A percentile compares a stretch with the other conserved stretches of the same genome.
Conservation (phyloP, 1,140 invertebrate genomes). For the Telenomus remus region DNA sequence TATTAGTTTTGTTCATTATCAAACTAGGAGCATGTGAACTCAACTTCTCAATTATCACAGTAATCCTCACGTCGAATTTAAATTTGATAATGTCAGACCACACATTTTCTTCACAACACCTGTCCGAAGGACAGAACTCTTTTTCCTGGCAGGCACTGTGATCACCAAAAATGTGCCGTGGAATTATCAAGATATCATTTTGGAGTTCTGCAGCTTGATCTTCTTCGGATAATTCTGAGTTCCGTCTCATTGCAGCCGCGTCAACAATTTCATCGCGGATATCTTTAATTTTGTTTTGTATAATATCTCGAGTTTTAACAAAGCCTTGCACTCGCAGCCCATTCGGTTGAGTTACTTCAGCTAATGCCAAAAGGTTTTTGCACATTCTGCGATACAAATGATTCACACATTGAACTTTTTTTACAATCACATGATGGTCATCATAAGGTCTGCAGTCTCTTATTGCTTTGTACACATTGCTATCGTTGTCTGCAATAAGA, state of each 20-base stretch:
- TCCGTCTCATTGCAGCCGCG: background rate
- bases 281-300: conserved; percentile 5
- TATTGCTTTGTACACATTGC: background rate
- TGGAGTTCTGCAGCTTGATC: conserved; percentile 1
- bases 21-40: background rate
- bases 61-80: background rate
- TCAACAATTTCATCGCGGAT: conserved; percentile 9
- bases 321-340: background rate
- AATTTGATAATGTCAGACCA: background rate
- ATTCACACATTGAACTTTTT: conserved; percentile 8
- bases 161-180: conserved; percentile 10
- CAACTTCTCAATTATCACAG: background rate
- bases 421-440: background rate
- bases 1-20: background rate
- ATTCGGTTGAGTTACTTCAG: conserved; percentile 2
- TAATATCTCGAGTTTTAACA: background rate
- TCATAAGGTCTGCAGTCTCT: background rate
- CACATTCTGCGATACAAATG: conserved; percentile 17
- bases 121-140: background rate
- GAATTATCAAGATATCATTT: conserved; percentile 10
- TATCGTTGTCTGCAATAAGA: conserved; percentile 11
- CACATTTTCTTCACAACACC: background rate
- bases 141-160: background rate
- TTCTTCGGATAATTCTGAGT: background rate
- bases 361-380: conserved; percentile 4